These are phyloP conservation scores for Callorhinus ursinus DNA, from an alignment of 2,113 vertebrate species.

Conservation along the genomic window DNA sequence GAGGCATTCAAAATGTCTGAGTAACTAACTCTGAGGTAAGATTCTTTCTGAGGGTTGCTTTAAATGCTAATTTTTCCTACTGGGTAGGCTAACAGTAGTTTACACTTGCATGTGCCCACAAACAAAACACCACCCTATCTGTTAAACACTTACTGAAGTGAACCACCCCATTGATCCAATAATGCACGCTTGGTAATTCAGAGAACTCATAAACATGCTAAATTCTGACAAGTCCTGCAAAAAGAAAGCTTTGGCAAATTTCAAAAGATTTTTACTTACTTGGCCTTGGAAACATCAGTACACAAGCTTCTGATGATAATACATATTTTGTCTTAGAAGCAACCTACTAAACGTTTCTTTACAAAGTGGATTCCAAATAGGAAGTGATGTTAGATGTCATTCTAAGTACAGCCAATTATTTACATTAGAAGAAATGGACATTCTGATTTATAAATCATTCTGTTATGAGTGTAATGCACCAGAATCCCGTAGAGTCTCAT, in stretches of 20 bases:
- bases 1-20: background rate
- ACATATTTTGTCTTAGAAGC: background rate
- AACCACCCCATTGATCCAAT: background rate
- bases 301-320: background rate
- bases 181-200: background rate
- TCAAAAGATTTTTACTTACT: background rate
- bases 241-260: background rate
- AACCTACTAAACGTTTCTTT: background rate
- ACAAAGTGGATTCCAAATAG: background rate
- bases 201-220: background rate
- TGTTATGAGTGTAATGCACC: background rate
- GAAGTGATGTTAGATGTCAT: background rate
- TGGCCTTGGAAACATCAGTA: background rate
- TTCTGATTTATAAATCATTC: background rate
- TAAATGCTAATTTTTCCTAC: background rate
- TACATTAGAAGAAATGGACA: background rate
- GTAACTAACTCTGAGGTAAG: background rate
- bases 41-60: background rate
- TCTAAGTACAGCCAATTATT: background rate
- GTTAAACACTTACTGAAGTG: background rate
- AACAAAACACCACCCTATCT: background rate
- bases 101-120: background rate
- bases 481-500: background rate
- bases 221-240: background rate
- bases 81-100: background rate